Evolutionary conservation across 2,888 invertebrate species (phyloP).

Genomic region (Caenorhabditis afra): DNA sequence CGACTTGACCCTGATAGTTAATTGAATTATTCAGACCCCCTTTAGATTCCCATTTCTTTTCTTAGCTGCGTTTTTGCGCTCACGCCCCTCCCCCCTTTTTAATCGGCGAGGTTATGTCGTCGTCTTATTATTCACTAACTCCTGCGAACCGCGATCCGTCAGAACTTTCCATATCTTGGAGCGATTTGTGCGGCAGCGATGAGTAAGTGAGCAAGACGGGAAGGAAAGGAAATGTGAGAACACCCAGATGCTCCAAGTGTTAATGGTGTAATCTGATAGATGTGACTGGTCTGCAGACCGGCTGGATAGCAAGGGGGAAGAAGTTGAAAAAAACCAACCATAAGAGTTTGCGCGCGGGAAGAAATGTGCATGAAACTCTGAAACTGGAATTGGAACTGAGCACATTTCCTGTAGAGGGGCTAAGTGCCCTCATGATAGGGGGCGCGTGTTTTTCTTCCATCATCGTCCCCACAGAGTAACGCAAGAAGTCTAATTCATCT

Average conservation of each 20-base stretch:
- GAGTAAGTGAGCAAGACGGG: constrained; percentile 8
- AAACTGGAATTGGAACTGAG: not conserved
- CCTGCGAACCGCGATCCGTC: constrained; percentile 16
- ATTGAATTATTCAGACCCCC: constrained; percentile 37
- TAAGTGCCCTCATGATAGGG: constrained; percentile 42
- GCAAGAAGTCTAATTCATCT: constrained; percentile 54
- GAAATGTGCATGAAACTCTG: not conserved
- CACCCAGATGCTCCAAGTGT: constrained; percentile 11
- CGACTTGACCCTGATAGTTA: constrained; percentile 28
- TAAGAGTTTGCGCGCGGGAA: not conserved
- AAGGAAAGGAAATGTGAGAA: not conserved
- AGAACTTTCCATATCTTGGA: constrained; percentile 43
- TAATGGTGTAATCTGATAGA: constrained; percentile 55
- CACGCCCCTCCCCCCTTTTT: not conserved
- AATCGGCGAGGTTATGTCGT: constrained; percentile 14
- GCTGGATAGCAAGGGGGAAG: constrained; percentile 1
- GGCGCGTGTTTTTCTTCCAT: constrained; percentile 39
- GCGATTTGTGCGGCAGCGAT: constrained; percentile 21
- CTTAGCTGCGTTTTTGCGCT: not conserved
- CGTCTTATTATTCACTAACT: constrained; percentile 31
- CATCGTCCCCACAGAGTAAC: constrained; percentile 40
- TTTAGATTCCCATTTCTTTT: constrained; percentile 10
- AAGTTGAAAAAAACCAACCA: constrained; percentile 6
- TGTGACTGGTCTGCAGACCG: not conserved
- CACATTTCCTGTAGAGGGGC: not conserved